Evolutionary conservation across 2,888 invertebrate species (phyloP).

Genomic region (Lepidochrysops patricia): DNA sequence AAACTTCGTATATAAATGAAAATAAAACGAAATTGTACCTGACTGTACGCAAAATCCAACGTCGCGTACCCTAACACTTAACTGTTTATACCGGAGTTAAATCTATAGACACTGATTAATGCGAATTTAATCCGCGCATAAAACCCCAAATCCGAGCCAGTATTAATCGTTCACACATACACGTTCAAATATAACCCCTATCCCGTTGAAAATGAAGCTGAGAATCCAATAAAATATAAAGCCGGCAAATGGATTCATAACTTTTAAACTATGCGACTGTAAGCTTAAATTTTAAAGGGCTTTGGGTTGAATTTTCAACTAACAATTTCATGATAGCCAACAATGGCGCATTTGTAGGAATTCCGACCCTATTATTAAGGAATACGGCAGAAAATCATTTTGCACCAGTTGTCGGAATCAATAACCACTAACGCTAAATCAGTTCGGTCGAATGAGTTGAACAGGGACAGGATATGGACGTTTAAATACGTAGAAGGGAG

Average conservation of each 20-base stretch:
- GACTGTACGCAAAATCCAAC: slow-evolving; percentile 51
- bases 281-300: slow-evolving; percentile 57
- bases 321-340: slow-evolving; percentile 31
- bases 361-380: slow-evolving; percentile 28
- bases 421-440: slow-evolving; percentile 64
- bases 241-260: slow-evolving; percentile 47
- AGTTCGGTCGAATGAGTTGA: slow-evolving; percentile 55
- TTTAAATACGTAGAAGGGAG: slow-evolving; percentile 37
- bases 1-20: no score
- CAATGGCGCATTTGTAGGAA: slow-evolving; percentile 23
- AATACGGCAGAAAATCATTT: slow-evolving; percentile 36
- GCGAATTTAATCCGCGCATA: slow-evolving; percentile 79
- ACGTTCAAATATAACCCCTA: slow-evolving; percentile 44
- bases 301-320: slow-evolving; percentile 50
- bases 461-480: slow-evolving; percentile 39
- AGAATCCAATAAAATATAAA: slow-evolving; percentile 28
- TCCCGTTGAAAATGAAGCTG: slow-evolving; percentile 28
- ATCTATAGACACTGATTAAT: slow-evolving; percentile 80
- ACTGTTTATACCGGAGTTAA: slow-evolving; percentile 73
- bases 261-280: slow-evolving; percentile 57
- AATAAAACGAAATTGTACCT: slow-evolving; percentile 21
- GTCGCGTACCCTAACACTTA: slow-evolving; percentile 69
- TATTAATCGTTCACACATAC: slow-evolving; percentile 52
- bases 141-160: slow-evolving; percentile 76
- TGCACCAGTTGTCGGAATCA: slow-evolving; percentile 43